Evolutionary conservation across 30 jellyfish, hydroid and myxozoan genomes (phyloP).

Genomic region (Euphysa ruthae): DNA sequence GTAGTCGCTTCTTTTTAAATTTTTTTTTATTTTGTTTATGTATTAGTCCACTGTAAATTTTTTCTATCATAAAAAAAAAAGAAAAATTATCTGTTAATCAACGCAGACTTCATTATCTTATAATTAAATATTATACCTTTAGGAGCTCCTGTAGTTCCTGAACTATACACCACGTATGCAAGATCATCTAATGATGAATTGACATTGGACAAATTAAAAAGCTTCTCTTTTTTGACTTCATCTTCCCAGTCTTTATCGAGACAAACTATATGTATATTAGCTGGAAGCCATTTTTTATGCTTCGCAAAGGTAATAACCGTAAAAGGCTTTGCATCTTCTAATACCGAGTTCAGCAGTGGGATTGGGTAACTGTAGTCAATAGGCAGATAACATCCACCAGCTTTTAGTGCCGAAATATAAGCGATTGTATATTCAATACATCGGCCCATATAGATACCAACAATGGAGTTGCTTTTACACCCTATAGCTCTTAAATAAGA

Average conservation of each 20-base stretch:
- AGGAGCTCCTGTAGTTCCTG: slow-evolving; percentile 95
- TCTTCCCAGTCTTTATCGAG: slow-evolving; percentile 63
- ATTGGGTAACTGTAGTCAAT: slow-evolving; percentile 64
- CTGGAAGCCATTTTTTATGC: slow-evolving; percentile 36
- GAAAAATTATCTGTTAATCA: too few species aligned
- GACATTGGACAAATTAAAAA: slow-evolving; percentile 4
- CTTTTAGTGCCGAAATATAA: slow-evolving; percentile 57
- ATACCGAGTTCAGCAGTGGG: slow-evolving; percentile 67
- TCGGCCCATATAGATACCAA: slow-evolving; percentile 75
- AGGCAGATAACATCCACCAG: slow-evolving; percentile 84
- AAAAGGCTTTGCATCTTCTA: slow-evolving; percentile 63
- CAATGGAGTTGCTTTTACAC: slow-evolving; percentile 63
- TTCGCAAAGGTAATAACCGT: slow-evolving; percentile 49
- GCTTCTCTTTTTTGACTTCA: slow-evolving; percentile 22
- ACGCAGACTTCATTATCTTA: too few species aligned
- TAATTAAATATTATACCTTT: too few species aligned
- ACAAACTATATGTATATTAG: slow-evolving; percentile 10
- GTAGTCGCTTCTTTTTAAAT: too few species aligned
- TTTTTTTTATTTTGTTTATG: too few species aligned
- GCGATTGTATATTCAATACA: slow-evolving; percentile 50
- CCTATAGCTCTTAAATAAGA: slow-evolving; percentile 42
- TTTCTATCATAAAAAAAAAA: too few species aligned
- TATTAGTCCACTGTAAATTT: too few species aligned
- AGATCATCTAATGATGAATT: slow-evolving; percentile 56
- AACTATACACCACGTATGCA: slow-evolving; percentile 76